Conservation (phyloP, 2,888 invertebrate genomes). For the Synanthedon formicaeformis region DNA sequence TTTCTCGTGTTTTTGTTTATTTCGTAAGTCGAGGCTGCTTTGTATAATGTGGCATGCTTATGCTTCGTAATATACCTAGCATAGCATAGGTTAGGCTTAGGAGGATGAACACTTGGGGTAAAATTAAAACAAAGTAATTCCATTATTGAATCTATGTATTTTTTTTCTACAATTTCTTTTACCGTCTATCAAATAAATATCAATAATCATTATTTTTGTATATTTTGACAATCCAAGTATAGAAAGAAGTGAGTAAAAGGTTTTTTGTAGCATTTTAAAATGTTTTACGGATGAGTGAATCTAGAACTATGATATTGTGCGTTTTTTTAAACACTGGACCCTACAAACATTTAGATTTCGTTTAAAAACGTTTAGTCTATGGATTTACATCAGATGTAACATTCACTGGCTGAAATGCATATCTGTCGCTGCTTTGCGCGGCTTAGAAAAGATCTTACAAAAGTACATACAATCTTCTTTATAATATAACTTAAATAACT, state of each 20-base stretch:
- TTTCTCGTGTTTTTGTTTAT: not conserved
- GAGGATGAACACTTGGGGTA: conserved; percentile 6
- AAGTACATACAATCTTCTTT: conserved; percentile 50
- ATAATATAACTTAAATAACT: conserved; percentile 69
- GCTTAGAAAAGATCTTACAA: conserved; percentile 62
- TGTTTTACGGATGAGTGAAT: conserved; percentile 53
- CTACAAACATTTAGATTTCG: conserved; percentile 68
- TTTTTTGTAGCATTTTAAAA: conserved; percentile 48
- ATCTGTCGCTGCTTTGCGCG: conserved; percentile 34
- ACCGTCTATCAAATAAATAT: conserved; percentile 67
- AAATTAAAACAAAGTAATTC: conserved; percentile 32
- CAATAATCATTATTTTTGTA: conserved; percentile 66
- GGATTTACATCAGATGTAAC: conserved; percentile 60
- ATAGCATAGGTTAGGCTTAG: not conserved
- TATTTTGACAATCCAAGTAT: conserved; percentile 59
- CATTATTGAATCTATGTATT: conserved; percentile 68
- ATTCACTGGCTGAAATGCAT: conserved; percentile 62
- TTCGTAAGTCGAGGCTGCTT: not conserved
- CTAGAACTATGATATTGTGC: conserved; percentile 69
- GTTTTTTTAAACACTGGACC: conserved; percentile 64
- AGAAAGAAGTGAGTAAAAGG: conserved; percentile 40
- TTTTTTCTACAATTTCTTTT: conserved; percentile 64
- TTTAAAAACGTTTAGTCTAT: conserved; percentile 64
- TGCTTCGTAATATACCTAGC: not conserved
- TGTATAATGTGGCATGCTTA: not conserved